Evolutionary conservation across 2,888 invertebrate genomes (phyloP).

Genomic region (Entomobrya proxima): DNA sequence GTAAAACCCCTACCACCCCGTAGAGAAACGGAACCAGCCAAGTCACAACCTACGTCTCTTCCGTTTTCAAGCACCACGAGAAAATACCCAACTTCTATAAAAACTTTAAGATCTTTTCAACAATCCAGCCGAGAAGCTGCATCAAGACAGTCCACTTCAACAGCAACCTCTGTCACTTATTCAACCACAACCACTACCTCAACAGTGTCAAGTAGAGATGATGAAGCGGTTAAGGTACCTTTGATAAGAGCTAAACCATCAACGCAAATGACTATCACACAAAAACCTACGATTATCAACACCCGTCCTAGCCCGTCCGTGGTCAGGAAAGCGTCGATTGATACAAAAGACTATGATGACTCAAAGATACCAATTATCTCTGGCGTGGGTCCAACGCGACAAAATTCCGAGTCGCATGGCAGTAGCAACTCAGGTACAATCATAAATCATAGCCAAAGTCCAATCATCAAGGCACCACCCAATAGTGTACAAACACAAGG

Average conservation of each 20-base stretch:
- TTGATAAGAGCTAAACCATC: constrained; percentile 56
- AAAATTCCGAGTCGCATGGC: constrained; percentile 35
- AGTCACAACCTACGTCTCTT: constrained; percentile 31
- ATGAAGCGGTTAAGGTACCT: constrained; percentile 43
- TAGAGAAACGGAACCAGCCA: constrained; percentile 1
- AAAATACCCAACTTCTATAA: constrained; percentile 43
- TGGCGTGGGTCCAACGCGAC: constrained; percentile 72
- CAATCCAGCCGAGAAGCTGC: constrained; percentile 62
- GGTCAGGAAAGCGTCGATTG: constrained; percentile 57
- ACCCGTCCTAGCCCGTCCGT: constrained; percentile 42
- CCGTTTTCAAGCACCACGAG: constrained; percentile 73
- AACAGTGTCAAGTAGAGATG: constrained; percentile 1
- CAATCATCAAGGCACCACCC: constrained; percentile 39
- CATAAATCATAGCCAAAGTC: not conserved
- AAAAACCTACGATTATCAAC: constrained; percentile 52
- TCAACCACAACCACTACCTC: constrained; percentile 65
- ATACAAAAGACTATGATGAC: constrained; percentile 73
- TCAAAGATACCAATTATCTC: constrained; percentile 75
- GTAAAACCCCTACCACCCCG: constrained; percentile 42
- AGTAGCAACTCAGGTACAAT: constrained; percentile 39
- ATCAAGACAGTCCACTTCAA: constrained; percentile 56
- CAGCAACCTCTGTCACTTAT: constrained; percentile 55
- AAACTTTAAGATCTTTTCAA: constrained; percentile 57
- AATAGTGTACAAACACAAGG: constrained; percentile 59
- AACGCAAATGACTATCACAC: constrained; percentile 49